Base-by-base conservation (phyloP, 2,797 vertebrate genomes). In the Melanogrammus aeglefinus region DNA sequence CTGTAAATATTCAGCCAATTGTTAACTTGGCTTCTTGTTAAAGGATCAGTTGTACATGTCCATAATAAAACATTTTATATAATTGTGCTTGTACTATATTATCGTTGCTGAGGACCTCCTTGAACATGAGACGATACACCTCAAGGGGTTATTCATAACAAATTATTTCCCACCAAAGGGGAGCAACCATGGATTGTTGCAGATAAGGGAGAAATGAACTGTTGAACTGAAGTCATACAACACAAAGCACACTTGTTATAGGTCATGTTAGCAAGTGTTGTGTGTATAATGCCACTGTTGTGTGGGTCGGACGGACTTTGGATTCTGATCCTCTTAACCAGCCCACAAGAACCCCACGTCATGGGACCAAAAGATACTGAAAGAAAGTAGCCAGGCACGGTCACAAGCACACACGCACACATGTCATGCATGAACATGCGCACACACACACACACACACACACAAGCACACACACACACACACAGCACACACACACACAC, bases 241-340 rank as follows among this genome's bases (percentile, higher is more conserved):
- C 86, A 92, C 86, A 90, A 80, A 81, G 81, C n/a, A 8, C 73
- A 57, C 88, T 88, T 91, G 89, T 93, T 89, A 83, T 76, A 21
- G 3, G 47, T 38, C 84, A 83, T 75, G 74, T 84, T 80, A 76
- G 79, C 77, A 78, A 66, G 77, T 78, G 74, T 82, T 85, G 80
- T 91, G 89, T 88, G 78, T 80, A 82, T 86, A 91, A 91, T 79
- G 80, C 80, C 80, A 44, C 80, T 81, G 80, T 90, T 91, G 87
- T 89, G 81, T 81, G 87, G 88, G 10, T 66, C 51, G 18, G 73
- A 16, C 44, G 80, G 77, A 81, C 78, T 76, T 80, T 36, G 85
- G 78, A 86, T 90, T 88, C 44, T 92, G 87, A 93, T 91, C 92
- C 90, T 92, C 91, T 93, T 91, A 92, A 85, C 81, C 76, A 73